Percentiles rank a stretch among this genome's conserved stretches.
phyloP scores from a whole-genome alignment of 2,113 vertebrate species.

The Aspiorhynchus laticeps region DNA sequence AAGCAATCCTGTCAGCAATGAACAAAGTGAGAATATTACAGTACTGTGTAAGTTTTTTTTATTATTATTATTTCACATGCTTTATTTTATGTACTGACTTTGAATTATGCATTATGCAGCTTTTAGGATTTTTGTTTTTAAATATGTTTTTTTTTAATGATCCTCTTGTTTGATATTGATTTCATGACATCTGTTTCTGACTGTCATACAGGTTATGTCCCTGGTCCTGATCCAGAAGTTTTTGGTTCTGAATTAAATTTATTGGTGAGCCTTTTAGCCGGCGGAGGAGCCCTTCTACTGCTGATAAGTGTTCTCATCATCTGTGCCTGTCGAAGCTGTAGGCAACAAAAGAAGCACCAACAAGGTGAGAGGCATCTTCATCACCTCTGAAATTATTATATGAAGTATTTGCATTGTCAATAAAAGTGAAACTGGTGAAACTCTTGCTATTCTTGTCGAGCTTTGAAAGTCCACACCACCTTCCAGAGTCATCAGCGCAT shows the following conservation, averaged over 20 bases:
- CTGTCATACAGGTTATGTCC: background rate
- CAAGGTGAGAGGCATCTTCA: background rate
- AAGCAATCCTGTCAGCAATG: background rate
- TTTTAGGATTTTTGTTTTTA: background rate
- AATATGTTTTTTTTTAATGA: background rate
- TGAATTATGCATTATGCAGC: background rate
- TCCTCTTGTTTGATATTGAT: background rate
- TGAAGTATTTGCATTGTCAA: background rate
- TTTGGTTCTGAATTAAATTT: background rate
- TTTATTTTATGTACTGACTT: too few relatives aligned
- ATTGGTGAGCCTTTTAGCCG: background rate
- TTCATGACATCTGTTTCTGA: background rate
- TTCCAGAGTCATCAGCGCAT: too few relatives aligned
- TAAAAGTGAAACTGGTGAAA: background rate
- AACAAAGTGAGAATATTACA: background rate
- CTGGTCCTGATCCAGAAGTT: background rate
- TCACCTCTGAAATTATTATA: background rate
- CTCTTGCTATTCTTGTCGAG: background rate
- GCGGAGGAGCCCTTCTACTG: background rate
- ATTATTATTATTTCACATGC: background rate
- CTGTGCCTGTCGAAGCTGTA: background rate
- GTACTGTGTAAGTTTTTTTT: conserved; percentile 23
- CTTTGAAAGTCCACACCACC: background rate
- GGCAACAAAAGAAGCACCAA: background rate
- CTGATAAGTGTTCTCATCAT: background rate